Evolutionary conservation across 2,797 vertebrate species (phyloP).

Genomic region (Apodemus agrarius): DNA sequence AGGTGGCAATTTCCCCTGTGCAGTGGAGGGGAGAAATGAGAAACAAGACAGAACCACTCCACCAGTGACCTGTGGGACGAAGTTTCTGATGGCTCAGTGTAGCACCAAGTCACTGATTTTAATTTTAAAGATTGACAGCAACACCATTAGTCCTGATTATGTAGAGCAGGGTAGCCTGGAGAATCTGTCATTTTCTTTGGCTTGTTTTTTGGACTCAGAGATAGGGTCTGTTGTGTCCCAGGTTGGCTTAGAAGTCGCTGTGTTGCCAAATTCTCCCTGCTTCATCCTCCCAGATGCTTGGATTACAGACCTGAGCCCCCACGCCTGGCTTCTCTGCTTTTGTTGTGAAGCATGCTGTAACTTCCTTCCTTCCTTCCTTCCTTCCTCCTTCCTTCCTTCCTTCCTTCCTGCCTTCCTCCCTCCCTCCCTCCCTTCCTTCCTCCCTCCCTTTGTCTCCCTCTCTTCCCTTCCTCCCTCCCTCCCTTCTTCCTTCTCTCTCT

Average conservation of each 20-base stretch:
- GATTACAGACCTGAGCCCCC: not conserved
- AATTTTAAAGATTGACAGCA: constrained; percentile 44
- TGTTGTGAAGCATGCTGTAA: not conserved
- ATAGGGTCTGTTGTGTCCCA: not conserved
- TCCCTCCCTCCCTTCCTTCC: too few species aligned
- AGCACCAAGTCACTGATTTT: constrained; percentile 2
- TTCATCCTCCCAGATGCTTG: not conserved
- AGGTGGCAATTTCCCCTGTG: constrained; percentile 30
- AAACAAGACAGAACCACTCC: constrained; percentile 1
- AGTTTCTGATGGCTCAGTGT: not conserved
- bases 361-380: not conserved
- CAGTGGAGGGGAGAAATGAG: constrained; percentile 36
- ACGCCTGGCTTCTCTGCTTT: not conserved
- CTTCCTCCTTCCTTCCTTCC: not conserved
- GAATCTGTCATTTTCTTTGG: not conserved
- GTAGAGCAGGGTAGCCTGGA: not conserved
- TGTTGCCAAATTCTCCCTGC: not conserved
- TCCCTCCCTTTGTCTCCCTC: too few species aligned
- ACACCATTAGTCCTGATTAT: not conserved
- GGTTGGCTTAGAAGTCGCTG: not conserved
- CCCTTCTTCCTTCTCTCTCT: accelerated
- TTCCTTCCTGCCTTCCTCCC: accelerated
- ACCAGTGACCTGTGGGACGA: not conserved
- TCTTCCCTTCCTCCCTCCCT: too few species aligned
- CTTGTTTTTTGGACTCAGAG: not conserved